Percentiles rank a stretch among this genome's conserved stretches.
phyloP scores from a whole-genome alignment of 2,797 vertebrate species.

The Adelosebastes latens region DNA sequence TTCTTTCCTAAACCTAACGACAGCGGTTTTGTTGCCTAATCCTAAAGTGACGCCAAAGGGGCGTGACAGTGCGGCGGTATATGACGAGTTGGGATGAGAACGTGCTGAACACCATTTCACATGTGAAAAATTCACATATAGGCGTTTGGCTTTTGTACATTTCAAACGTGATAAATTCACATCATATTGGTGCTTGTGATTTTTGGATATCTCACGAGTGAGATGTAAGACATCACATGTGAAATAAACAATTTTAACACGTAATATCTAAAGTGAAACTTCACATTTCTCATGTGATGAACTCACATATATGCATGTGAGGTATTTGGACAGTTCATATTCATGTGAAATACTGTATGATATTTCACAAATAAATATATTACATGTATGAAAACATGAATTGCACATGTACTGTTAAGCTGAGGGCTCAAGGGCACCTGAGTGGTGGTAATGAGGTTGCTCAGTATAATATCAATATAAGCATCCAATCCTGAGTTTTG shows the following conservation, averaged over 20 bases:
- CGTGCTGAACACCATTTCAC: too few species aligned
- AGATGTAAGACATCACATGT: neutral
- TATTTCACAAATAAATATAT: neutral
- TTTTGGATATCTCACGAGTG: neutral
- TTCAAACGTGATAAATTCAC: neutral
- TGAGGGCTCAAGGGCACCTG: neutral
- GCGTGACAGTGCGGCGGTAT: too few species aligned
- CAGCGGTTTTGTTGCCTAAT: too few species aligned
- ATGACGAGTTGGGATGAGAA: too few species aligned
- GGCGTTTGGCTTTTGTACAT: neutral
- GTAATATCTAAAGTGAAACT: neutral
- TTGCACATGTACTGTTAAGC: neutral
- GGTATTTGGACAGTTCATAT: neutral
- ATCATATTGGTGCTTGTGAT: neutral
- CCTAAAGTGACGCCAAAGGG: too few species aligned
- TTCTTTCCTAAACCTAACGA: too few species aligned
- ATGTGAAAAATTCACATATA: neutral
- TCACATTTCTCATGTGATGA: neutral
- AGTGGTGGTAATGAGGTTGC: neutral
- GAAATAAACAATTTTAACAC: neutral
- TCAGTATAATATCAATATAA: neutral
- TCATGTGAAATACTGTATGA: neutral
- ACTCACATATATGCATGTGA: neutral
- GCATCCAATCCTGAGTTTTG: neutral
- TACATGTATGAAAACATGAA: neutral